Evolutionary conservation across 2,113 vertebrate species (phyloP).

Genomic region (Paralichthys olivaceus): DNA sequence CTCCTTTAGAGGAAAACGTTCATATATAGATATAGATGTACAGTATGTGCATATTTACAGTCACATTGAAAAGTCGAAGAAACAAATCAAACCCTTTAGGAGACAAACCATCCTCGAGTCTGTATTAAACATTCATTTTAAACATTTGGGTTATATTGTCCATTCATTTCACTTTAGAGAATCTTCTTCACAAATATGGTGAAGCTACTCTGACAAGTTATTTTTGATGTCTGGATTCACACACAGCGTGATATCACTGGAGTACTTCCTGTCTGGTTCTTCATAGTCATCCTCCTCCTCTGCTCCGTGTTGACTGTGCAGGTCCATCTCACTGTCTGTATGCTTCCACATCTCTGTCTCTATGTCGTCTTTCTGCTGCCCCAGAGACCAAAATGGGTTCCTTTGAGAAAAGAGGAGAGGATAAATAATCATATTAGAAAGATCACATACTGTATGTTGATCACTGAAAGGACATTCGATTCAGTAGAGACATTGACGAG

Average conservation of each 20-base stretch:
- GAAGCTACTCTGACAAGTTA: background rate
- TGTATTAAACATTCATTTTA: background rate
- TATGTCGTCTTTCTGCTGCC: conserved; percentile 46
- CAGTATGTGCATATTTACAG: too few species aligned
- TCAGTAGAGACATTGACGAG: too few species aligned
- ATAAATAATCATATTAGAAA: background rate
- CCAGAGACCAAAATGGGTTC: conserved; percentile 13
- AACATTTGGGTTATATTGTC: background rate
- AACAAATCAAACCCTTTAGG: too few species aligned
- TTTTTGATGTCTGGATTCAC: conserved; percentile 47
- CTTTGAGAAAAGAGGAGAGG: conserved; percentile 25
- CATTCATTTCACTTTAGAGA: background rate
- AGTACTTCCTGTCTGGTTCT: conserved; percentile 53
- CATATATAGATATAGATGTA: too few species aligned
- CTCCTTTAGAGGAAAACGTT: too few species aligned
- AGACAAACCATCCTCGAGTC: background rate
- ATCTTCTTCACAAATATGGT: background rate
- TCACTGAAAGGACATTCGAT: too few species aligned
- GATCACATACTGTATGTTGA: too few species aligned
- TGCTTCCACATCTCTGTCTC: conserved; percentile 77
- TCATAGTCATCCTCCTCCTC: conserved; percentile 27
- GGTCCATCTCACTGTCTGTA: conserved; percentile 39
- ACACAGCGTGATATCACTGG: conserved; percentile 64
- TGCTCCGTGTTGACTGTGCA: conserved; percentile 1
- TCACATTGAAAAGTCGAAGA: too few species aligned